Conservation (phyloP, 2,113 vertebrate species). For the Cricetomys ansorgei region DNA sequence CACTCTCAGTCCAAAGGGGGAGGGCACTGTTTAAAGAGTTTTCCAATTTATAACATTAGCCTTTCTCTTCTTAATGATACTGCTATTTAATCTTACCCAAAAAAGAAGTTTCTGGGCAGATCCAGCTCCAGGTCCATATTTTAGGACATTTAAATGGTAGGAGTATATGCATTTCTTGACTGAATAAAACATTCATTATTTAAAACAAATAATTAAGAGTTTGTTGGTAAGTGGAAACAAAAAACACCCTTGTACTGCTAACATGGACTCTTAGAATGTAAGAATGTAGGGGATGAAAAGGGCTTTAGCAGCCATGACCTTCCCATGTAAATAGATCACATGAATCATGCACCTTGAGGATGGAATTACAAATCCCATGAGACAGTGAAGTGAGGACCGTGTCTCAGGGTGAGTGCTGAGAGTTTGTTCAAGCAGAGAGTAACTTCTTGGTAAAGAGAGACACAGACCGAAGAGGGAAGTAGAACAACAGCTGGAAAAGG, state of each 20-base stretch:
- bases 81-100: background rate
- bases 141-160: background rate
- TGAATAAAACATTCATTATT: background rate
- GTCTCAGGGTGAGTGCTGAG: background rate
- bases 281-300: background rate
- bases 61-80: slow-evolving; percentile 14
- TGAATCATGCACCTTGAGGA: background rate
- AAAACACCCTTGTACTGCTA: background rate
- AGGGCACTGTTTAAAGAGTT: background rate
- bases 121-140: background rate
- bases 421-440: background rate
- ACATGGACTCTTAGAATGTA: background rate
- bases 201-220: background rate
- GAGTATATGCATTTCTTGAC: background rate
- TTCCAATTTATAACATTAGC: background rate
- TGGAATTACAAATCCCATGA: background rate
- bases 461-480: background rate
- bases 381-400: background rate
- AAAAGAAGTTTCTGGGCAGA: background rate
- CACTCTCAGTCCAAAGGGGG: background rate
- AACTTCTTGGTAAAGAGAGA: background rate
- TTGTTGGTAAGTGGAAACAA: no score
- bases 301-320: background rate
- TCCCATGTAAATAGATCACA: background rate
- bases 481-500: background rate